Evolutionary conservation across 2,797 vertebrate genomes (phyloP).

Genomic region (Echeneis naucrates): DNA sequence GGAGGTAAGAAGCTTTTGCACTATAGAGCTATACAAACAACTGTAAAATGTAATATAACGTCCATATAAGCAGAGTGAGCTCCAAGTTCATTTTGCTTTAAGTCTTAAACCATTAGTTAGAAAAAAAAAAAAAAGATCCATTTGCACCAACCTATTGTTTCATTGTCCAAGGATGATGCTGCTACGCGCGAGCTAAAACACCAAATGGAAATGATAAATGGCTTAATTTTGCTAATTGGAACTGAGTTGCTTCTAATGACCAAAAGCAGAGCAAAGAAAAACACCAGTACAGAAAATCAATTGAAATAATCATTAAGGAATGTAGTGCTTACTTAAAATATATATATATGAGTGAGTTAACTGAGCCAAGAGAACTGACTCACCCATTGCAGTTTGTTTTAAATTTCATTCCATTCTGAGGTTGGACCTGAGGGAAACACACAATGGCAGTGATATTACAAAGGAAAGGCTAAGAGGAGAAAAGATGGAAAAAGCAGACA

Average conservation of each 20-base stretch:
- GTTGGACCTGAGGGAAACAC: constrained; percentile 76
- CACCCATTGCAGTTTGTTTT: constrained; percentile 85
- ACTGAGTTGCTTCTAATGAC: constrained; percentile 5
- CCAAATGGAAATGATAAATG: constrained; percentile 54
- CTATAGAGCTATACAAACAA: neutral
- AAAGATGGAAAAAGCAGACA: neutral
- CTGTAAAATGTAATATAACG: neutral
- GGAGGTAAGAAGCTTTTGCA: constrained; percentile 14
- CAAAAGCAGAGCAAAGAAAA: neutral
- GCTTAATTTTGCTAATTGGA: neutral
- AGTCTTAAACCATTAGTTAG: neutral
- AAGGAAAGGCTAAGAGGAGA: neutral
- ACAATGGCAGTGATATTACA: neutral
- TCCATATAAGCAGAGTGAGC: neutral
- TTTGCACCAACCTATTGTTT: constrained; percentile 85
- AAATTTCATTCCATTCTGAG: constrained; percentile 72
- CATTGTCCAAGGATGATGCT: constrained; percentile 82
- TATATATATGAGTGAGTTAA: neutral
- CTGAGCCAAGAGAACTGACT: constrained; percentile 43
- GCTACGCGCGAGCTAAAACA: constrained; percentile 83
- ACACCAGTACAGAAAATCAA: neutral
- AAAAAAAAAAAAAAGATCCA: neutral
- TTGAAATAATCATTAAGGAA: neutral
- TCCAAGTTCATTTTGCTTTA: neutral
- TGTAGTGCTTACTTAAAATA: neutral